Evolutionary conservation across 2,888 invertebrate genomes (phyloP), one percentile per base, ranked within the genome.

Genomic region (Odontothrips loti): DNA sequence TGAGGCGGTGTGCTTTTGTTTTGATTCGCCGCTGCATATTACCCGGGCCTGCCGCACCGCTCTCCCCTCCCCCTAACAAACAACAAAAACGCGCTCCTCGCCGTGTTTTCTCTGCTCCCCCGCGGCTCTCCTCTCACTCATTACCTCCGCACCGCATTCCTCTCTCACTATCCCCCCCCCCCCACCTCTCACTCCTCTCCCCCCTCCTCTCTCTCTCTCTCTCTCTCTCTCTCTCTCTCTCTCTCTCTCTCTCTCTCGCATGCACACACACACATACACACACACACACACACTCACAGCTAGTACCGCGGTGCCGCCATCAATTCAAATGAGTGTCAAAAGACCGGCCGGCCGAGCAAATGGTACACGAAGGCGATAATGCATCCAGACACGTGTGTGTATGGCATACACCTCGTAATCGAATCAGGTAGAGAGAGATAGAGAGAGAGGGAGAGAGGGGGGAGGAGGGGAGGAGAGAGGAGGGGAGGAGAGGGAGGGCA

Each of bases 241-340:
- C 2, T 4, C 51, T 6, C n/a, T n/a, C n/a, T n/a, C n/a, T n/a
- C n/a, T n/a, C n/a, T n/a, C n/a, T n/a, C n/a, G 58, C 58, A 43
- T 6, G 34, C 34, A 4, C 34, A 43, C 34, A 43, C 34, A 43
- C 34, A 43, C 34, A 43, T 6, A 43, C 34, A 43, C 34, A 43
- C 34, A 43, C 34, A 43, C 34, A 43, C n/a, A n/a, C n/a, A n/a
- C n/a, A n/a, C n/a, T n/a, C n/a, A n/a, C n/a, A 6, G 34, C 34
- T 2, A 6, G 34, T 6, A 6, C 34, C 34, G 34, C 34, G 3
- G 34, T 6, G 6, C 68, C 68, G 23, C 27, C 68, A 75, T 75
- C 68, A 75, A 75, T 75, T 23, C 68, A 23, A 75, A 75, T 75
- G 68, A 75, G 68, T 27, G 68, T 75, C 68, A 27, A 75, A 75